Evolutionary conservation across 2,888 invertebrate genomes (phyloP).

Genomic region (Ochropacha duplaris): DNA sequence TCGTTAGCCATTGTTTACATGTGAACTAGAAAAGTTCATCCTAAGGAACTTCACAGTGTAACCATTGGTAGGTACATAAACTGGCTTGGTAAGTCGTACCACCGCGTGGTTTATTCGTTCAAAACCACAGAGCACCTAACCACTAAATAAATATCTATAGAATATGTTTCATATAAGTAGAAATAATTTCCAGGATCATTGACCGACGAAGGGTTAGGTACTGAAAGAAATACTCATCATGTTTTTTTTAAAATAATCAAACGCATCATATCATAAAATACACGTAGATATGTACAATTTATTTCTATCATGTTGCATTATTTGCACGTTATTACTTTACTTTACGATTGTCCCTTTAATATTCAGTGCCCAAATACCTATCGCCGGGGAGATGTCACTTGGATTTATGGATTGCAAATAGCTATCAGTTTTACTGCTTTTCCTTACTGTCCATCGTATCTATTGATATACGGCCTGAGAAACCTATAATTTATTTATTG

Average conservation of each 20-base stretch:
- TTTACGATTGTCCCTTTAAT: conserved; percentile 34
- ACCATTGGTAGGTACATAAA: no score
- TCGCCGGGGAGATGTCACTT: conserved; percentile 19
- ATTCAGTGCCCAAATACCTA: conserved; percentile 16
- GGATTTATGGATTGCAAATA: conserved; percentile 46
- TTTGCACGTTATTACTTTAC: conserved; percentile 23
- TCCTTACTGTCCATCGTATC: conserved; percentile 19
- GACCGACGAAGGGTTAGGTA: no score
- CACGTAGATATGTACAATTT: no score
- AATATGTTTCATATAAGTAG: no score
- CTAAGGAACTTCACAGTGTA: background rate
- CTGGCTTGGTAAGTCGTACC: no score
- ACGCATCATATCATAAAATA: no score
- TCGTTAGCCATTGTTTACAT: background rate
- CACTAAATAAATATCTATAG: background rate
- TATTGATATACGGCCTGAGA: background rate
- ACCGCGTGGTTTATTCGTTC: no score
- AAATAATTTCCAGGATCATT: no score
- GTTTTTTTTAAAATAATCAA: no score
- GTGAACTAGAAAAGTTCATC: background rate
- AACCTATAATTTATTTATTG: background rate
- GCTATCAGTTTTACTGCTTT: conserved; percentile 41
- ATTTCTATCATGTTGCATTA: conserved; percentile 7
- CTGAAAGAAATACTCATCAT: no score
- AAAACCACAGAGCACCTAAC: no score